Conservation (phyloP, 1,140 invertebrate genomes). For the Papilio glaucus region DNA sequence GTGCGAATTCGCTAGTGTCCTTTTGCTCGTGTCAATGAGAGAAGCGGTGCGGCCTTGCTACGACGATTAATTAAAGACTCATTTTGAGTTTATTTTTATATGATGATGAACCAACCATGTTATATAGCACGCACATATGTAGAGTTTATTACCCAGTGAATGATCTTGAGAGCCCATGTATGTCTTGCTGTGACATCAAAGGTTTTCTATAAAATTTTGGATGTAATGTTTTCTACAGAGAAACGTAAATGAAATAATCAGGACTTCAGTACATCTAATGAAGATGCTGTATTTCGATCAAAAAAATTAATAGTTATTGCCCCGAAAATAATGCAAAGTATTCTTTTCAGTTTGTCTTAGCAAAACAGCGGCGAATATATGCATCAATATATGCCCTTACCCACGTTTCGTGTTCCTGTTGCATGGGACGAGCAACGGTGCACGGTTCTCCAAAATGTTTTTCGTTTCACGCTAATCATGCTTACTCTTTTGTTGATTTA, state of each 20-base stretch:
- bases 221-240: no score
- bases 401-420: slow-evolving; percentile 44
- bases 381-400: slow-evolving; percentile 64
- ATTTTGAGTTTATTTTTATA: neutral
- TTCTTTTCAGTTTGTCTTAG: slow-evolving; percentile 46
- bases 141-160: no score
- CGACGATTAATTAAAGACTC: slow-evolving; percentile 36
- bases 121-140: no score
- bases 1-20: slow-evolving; percentile 39
- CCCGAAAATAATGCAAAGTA: neutral
- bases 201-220: no score
- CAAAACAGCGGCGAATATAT: slow-evolving; percentile 46
- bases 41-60: slow-evolving; percentile 39
- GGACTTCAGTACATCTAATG: no score
- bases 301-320: neutral
- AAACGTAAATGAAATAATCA: no score
- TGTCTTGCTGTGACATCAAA: no score
- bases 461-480: slow-evolving; percentile 51
- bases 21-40: slow-evolving; percentile 43
- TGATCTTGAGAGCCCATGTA: no score
- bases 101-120: no score
- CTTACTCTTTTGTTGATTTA: slow-evolving; percentile 45
- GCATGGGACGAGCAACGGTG: slow-evolving; percentile 55
- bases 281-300: neutral
- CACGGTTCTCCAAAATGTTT: slow-evolving; percentile 59